A percentile compares a stretch with the other conserved stretches of the same genome.
phyloP scores from a whole-genome alignment of 2,888 invertebrate species.

The Tridacna crocea region DNA sequence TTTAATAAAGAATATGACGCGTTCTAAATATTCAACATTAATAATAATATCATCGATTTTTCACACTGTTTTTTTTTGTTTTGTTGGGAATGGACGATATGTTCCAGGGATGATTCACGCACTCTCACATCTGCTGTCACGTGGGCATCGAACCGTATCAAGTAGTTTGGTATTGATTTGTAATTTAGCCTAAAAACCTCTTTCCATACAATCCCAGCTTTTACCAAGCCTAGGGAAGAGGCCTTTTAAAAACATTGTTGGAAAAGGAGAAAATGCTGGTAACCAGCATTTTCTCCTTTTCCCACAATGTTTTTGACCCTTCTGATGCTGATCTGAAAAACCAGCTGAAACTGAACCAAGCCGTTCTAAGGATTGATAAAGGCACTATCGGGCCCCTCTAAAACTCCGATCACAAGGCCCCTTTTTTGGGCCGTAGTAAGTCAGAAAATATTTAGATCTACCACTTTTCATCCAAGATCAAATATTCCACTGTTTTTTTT shows the following conservation, averaged over 20 bases:
- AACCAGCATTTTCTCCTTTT: background rate
- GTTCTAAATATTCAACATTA: background rate
- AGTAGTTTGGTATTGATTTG: constrained; percentile 10
- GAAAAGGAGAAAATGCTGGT: background rate
- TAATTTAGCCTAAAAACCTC: background rate
- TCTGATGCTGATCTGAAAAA: too few relatives aligned
- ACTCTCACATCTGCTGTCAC: constrained; percentile 10
- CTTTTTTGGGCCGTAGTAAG: too few relatives aligned
- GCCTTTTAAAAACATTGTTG: background rate
- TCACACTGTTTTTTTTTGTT: background rate
- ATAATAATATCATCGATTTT: background rate
- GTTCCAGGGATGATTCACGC: background rate
- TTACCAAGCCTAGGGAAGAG: background rate
- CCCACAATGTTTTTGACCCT: background rate
- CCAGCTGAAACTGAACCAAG: too few relatives aligned
- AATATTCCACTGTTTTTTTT: too few relatives aligned
- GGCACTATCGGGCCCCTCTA: too few relatives aligned
- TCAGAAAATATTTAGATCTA: too few relatives aligned
- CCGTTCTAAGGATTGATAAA: too few relatives aligned
- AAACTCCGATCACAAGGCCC: too few relatives aligned
- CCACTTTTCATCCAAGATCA: too few relatives aligned
- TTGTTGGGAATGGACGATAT: background rate
- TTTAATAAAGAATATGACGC: background rate
- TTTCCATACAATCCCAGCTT: background rate
- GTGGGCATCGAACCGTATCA: constrained; percentile 1